Conservation (phyloP, 2,797 vertebrate species). For the Macropus fuliginosus region DNA sequence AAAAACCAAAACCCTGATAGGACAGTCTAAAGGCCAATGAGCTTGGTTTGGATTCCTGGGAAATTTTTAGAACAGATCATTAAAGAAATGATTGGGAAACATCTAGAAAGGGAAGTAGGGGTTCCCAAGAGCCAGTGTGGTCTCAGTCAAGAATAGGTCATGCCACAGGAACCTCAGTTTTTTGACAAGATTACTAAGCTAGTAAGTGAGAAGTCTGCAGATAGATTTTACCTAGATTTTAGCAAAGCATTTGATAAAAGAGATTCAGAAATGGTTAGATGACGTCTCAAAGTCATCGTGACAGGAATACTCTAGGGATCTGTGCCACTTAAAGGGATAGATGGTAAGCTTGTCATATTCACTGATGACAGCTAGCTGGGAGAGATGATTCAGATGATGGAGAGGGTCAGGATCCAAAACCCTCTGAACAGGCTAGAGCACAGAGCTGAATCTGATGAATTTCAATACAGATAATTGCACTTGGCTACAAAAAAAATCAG, state of each 20-base stretch:
- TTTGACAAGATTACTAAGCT: not conserved
- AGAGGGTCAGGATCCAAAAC: not conserved
- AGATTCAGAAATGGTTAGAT: not conserved
- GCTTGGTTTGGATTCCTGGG: not conserved
- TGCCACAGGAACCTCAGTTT: not conserved
- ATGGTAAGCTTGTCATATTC: not conserved
- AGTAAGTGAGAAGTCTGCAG: not conserved
- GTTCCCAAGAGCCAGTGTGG: not conserved
- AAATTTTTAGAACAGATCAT: not conserved
- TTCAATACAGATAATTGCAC: not conserved
- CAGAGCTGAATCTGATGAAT: not conserved
- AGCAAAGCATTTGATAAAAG: not conserved
- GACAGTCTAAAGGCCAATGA: not conserved
- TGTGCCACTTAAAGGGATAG: not conserved
- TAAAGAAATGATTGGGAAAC: not conserved
- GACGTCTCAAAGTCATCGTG: not conserved
- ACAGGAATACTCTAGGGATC: not conserved
- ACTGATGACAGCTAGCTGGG: not conserved
- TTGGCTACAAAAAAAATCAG: not conserved
- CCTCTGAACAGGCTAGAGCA: not conserved
- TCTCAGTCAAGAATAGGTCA: not conserved
- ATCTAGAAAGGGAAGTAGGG: not conserved
- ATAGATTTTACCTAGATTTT: not conserved
- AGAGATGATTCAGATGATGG: not conserved
- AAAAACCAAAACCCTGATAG: not conserved